Percentiles rank a stretch among this genome's conserved stretches.
Evolutionary conservation across 2,113 vertebrate species (phyloP).

Genomic region (Spheniscus mendiculus): DNA sequence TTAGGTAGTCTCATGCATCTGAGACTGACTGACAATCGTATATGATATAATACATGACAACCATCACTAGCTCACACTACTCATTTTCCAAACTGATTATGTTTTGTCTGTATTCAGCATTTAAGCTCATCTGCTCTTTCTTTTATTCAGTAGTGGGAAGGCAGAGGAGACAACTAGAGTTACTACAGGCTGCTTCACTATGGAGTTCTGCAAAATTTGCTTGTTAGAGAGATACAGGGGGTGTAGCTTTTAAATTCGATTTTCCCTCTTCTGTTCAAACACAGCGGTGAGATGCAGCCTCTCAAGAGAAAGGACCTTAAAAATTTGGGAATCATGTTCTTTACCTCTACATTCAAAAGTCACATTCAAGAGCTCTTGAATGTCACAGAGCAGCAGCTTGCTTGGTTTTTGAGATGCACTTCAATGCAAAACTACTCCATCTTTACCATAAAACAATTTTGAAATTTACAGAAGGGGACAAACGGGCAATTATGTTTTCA

Average conservation of each 20-base stretch:
- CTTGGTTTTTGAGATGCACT: background rate
- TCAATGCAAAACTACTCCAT: background rate
- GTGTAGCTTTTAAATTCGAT: background rate
- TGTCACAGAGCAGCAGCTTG: background rate
- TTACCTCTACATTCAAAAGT: background rate
- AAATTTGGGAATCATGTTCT: background rate
- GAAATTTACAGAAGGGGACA: background rate
- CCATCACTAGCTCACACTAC: background rate
- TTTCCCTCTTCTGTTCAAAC: background rate
- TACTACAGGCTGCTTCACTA: background rate
- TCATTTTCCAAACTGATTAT: background rate
- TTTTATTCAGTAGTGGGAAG: background rate
- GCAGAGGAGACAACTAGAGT: background rate
- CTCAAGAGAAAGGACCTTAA: background rate
- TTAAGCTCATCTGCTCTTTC: background rate
- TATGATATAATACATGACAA: background rate
- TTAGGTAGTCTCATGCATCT: background rate
- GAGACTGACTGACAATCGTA: background rate
- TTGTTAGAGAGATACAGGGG: background rate
- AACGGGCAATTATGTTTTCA: background rate
- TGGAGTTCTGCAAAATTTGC: background rate
- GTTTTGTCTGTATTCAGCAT: background rate
- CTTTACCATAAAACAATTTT: background rate
- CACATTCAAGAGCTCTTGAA: background rate
- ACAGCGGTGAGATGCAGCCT: background rate